Conservation (phyloP, 2,113 vertebrate genomes). For the Clarias gariepinus region DNA sequence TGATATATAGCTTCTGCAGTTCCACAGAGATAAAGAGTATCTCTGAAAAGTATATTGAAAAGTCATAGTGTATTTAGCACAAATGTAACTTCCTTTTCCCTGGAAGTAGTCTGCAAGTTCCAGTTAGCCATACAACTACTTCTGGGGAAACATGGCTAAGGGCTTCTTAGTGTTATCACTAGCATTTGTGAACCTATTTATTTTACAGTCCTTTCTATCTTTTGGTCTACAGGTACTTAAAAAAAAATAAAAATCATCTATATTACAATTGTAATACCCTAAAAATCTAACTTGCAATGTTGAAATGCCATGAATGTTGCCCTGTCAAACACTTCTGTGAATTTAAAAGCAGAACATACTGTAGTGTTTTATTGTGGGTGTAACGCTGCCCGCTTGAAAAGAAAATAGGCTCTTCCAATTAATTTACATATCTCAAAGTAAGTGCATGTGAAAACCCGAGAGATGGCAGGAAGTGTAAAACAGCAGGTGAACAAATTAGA, state of each 20-base stretch:
- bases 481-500: not conserved
- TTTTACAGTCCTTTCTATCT: not conserved
- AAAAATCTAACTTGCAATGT: not conserved
- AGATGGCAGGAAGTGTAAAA: not conserved
- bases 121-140: too few species aligned
- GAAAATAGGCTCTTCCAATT: not conserved
- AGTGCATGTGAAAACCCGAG: not conserved
- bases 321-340: not conserved
- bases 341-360: not conserved
- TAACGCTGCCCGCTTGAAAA: not conserved
- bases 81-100: too few species aligned
- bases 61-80: too few species aligned
- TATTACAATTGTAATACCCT: not conserved
- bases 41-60: too few species aligned
- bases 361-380: not conserved
- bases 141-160: not conserved
- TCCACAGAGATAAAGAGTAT: too few species aligned
- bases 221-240: not conserved
- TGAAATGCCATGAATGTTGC: not conserved
- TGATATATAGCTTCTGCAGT: too few species aligned
- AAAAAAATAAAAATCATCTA: not conserved
- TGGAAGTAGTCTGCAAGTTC: too few species aligned
- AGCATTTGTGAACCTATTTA: not conserved
- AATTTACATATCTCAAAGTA: not conserved
- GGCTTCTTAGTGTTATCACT: not conserved